Evolutionary conservation across 2,888 invertebrate species (phyloP).

Genomic region (Odontomyia ornata): DNA sequence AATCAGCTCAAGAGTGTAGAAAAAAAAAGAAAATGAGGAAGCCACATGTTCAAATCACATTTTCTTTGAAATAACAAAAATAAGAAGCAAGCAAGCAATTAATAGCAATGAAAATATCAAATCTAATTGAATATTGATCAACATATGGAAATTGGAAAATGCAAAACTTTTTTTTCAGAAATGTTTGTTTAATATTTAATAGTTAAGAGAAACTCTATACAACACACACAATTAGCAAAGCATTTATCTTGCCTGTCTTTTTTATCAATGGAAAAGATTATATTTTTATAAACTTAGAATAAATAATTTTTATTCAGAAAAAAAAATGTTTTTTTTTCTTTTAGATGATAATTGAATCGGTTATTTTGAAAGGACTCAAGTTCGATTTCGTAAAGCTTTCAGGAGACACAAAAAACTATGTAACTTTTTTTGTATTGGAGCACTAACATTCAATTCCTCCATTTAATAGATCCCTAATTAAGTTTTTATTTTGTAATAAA

Average conservation of each 20-base stretch:
- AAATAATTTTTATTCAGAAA: slow-evolving; percentile 43
- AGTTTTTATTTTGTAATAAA: no score
- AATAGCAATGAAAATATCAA: not conserved
- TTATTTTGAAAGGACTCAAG: no score
- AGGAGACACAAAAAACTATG: no score
- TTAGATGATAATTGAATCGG: no score
- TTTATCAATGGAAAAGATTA: slow-evolving; percentile 43
- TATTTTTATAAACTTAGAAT: slow-evolving; percentile 46
- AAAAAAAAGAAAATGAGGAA: slow-evolving; percentile 14
- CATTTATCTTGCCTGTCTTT: slow-evolving; percentile 51
- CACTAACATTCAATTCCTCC: no score
- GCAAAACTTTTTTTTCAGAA: slow-evolving; percentile 11
- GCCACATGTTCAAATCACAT: no score
- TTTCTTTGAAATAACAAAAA: slow-evolving; percentile 10
- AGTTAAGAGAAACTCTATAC: slow-evolving; percentile 22
- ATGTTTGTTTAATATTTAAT: slow-evolving; percentile 37
- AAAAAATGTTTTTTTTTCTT: not conserved
- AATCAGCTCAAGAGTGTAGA: not conserved
- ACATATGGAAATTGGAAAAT: not conserved
- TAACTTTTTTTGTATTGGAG: no score
- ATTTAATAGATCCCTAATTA: no score
- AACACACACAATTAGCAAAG: slow-evolving; percentile 47
- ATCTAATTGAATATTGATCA: not conserved
- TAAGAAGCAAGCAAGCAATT: slow-evolving; percentile 25
- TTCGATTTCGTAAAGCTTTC: no score